These are phyloP conservation scores for Ditylenchus weischeri DNA, from an alignment of 2,888 invertebrate genomes.

Conservation along the genomic window DNA sequence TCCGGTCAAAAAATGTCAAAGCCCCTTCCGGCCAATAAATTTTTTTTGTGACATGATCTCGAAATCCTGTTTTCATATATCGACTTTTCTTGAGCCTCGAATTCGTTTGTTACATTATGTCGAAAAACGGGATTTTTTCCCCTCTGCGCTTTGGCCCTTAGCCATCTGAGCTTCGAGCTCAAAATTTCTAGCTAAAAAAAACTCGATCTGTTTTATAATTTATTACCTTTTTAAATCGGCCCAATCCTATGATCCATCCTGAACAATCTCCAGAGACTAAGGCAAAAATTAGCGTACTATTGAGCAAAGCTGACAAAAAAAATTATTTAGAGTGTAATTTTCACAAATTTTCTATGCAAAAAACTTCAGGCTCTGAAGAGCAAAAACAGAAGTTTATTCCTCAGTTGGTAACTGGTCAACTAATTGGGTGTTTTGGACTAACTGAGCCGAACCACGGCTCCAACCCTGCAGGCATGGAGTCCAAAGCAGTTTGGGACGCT, in stretches of 20 bases:
- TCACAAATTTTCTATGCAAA: no score
- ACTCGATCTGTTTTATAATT: no score
- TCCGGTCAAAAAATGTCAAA: no score
- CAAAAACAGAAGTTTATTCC: constrained; percentile 87
- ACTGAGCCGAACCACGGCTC: constrained; percentile 98
- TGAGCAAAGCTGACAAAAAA: no score
- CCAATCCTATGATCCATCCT: no score
- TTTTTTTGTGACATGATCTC: neutral
- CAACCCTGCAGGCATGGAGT: constrained; percentile 71
- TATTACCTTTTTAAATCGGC: no score
- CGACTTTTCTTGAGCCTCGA: neutral
- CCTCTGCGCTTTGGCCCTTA: neutral
- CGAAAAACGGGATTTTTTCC: neutral
- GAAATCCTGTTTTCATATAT: neutral
- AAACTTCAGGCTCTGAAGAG: constrained; percentile 70
- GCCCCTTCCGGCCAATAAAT: no score
- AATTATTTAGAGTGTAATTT: no score
- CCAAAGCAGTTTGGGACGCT: constrained; percentile 71
- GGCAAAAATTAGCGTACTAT: no score
- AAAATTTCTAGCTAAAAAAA: no score
- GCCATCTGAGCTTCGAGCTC: no score
- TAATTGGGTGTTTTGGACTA: constrained; percentile 86
- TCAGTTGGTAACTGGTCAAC: constrained; percentile 77
- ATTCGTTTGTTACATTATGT: neutral
- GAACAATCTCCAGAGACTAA: no score